These are phyloP conservation scores for Arvicanthis niloticus DNA, from an alignment of 2,113 vertebrate genomes.

Conservation along the genomic window DNA sequence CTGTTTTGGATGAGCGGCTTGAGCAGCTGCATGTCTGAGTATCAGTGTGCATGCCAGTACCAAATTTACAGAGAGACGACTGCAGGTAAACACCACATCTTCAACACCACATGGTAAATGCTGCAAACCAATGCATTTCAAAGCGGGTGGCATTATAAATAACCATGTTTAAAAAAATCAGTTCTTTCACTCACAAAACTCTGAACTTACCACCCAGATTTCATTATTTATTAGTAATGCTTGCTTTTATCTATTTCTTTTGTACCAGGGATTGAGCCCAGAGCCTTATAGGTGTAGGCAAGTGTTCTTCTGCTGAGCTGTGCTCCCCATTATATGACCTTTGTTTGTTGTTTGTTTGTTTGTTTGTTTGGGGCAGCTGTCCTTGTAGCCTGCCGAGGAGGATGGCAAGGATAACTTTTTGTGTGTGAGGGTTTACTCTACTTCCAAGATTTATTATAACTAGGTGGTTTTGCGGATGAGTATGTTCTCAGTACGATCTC, in stretches of 20 bases:
- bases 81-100: not conserved
- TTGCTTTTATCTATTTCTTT: not conserved
- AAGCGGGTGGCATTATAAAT: conserved; percentile 13
- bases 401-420: not conserved
- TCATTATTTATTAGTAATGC: not conserved
- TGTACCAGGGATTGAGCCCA: not conserved
- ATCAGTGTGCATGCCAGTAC: not conserved
- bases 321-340: not conserved
- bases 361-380: not conserved
- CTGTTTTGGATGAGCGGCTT: not conserved
- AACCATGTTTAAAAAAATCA: not conserved
- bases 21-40: not conserved
- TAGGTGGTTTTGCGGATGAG: not conserved
- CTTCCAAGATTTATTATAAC: not conserved
- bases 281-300: not conserved
- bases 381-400: not conserved
- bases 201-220: not conserved
- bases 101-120: not conserved
- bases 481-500: conserved; percentile 38
- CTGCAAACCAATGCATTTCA: not conserved
- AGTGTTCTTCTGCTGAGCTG: not conserved
- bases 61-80: not conserved
- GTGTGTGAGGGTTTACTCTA: not conserved
- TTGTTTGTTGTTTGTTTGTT: not conserved
- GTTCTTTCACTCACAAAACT: not conserved